Evolutionary conservation across 2,113 vertebrate genomes (phyloP), one percentile per base, ranked within the genome.

Genomic region (Caranx melampygus): DNA sequence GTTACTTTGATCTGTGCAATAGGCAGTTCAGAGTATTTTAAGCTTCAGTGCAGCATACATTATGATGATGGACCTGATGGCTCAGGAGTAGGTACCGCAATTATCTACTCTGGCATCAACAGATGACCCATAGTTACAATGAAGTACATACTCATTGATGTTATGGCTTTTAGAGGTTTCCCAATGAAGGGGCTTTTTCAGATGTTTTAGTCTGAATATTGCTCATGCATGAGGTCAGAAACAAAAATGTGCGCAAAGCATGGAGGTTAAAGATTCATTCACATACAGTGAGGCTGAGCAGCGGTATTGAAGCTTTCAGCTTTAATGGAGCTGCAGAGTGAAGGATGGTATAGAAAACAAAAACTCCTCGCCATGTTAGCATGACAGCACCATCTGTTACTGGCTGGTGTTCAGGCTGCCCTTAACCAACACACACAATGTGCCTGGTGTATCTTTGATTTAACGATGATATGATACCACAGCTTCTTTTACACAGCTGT

Each of bases 301-400:
- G 47, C 49, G 34, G 55, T 54, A 26, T 26, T 61, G 63, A 8
- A 37, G 37, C 8, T 37, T 42, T 10, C 6, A 9, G 42, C 51
- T 58, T n/a, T 21, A 31, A 65, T 68, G 33, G n/a, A 83, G 73
- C 64, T 59, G 51, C n/a, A 7, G 61, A 69, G 70, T 33, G 45
- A 59, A 55, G 58, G 63, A 64, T 44, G 8, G 34, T 54, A 65
- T 42, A 79, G 67, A 69, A 66, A 72, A 40, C 15, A 33, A 71
- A 79, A 83, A 71, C 69, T 79, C 60, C 57, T 75, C 16, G 84
- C 55, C 3, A 3, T 71, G 79, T 61, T 88, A 64, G 61, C 75
- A 44, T 85, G 87, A 85, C 91, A 70, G 79, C 75, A 59, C 89
- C 92, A 92, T 92, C 90, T 93, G 90, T 85, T 84, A 73, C 80